Evolutionary conservation across 2,113 vertebrate species (phyloP).

Genomic region (Sturnira hondurensis): DNA sequence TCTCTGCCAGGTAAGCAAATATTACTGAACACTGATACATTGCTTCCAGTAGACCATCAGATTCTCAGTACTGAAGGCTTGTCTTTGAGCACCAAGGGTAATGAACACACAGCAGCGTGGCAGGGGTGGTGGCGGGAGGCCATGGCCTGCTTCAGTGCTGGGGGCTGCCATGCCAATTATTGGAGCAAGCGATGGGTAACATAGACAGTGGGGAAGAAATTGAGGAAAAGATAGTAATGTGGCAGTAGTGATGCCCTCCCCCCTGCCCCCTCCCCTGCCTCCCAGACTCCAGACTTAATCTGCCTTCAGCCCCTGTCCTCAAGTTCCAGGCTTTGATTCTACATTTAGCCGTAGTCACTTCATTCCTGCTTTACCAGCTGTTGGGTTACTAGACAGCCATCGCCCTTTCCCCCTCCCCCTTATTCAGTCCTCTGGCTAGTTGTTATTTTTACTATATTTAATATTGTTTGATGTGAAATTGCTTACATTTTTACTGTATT

Average conservation of each 20-base stretch:
- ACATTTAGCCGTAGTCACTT: background rate
- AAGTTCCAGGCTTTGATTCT: background rate
- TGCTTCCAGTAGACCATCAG: background rate
- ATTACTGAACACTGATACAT: background rate
- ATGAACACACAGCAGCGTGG: background rate
- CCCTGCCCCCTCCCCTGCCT: background rate
- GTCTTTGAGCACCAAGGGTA: background rate
- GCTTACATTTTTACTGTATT: background rate
- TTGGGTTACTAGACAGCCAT: background rate
- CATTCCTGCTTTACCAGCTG: background rate
- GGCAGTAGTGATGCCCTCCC: too few relatives aligned
- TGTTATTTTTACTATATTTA: background rate
- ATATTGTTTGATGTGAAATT: background rate
- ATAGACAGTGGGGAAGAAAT: background rate
- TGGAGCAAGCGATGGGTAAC: background rate
- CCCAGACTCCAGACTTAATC: background rate
- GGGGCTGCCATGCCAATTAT: background rate
- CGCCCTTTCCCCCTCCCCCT: background rate
- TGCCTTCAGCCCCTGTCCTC: background rate
- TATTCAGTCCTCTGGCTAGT: background rate
- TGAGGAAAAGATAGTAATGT: background rate
- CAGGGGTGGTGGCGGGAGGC: background rate
- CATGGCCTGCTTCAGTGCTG: background rate
- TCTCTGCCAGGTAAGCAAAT: background rate
- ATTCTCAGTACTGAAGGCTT: background rate